Conservation (phyloP, 2,113 vertebrate genomes). For the Lota lota region DNA sequence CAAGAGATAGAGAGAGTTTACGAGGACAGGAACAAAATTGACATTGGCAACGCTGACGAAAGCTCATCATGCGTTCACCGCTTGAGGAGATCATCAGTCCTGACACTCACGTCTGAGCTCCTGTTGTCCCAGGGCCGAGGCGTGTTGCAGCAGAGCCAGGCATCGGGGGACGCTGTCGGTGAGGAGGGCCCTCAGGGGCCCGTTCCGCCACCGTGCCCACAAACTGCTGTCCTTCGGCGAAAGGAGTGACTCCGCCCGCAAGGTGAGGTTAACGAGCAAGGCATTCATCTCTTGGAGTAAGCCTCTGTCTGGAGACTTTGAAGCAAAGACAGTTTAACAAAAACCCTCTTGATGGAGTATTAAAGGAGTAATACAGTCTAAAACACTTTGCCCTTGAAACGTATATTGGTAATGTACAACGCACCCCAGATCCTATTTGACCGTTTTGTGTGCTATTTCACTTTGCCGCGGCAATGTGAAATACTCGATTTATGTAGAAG, state of each 20-base stretch:
- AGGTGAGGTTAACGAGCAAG: conserved; percentile 48
- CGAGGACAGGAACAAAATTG: no score
- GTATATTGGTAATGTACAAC: no score
- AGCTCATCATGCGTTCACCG: no score
- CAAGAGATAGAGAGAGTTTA: no score
- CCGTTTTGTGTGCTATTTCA: no score
- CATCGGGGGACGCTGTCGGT: conserved; percentile 58
- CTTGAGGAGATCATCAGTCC: neutral
- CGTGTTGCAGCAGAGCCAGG: conserved; percentile 64
- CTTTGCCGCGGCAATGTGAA: no score
- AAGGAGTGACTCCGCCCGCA: conserved; percentile 55
- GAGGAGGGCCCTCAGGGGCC: conserved; percentile 49
- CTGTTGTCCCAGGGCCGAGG: conserved; percentile 71
- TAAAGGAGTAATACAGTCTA: no score
- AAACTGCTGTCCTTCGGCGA: conserved; percentile 15
- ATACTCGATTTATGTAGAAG: no score
- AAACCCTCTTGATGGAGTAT: no score
- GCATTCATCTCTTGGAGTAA: conserved; percentile 64
- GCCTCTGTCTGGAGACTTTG: conserved; percentile 62
- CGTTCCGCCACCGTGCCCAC: conserved; percentile 61
- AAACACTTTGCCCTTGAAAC: no score
- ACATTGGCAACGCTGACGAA: no score
- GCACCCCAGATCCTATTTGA: no score
- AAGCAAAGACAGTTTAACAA: neutral
- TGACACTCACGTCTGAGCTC: conserved; percentile 80